Percentiles rank a stretch among this genome's conserved stretches.
These are phyloP conservation scores for Eucidaris tribuloides DNA, from an alignment of 35 echinoderm and acorn worm species.

Conservation along the genomic window DNA sequence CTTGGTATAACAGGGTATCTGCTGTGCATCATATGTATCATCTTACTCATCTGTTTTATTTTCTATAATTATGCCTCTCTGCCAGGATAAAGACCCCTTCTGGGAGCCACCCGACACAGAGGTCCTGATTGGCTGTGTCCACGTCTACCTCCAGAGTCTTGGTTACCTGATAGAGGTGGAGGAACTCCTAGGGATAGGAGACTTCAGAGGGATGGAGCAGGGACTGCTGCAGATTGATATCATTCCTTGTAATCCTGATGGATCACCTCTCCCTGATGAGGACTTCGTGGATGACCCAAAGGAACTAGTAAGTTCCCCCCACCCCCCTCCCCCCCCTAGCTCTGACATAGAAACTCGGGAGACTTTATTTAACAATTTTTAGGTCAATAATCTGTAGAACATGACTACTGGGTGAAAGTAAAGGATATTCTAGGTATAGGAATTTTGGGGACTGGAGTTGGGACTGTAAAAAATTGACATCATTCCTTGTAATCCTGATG, in stretches of 20 bases:
- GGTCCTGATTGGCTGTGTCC: conserved; percentile 78
- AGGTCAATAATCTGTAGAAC: too few species aligned
- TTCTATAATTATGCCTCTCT: too few species aligned
- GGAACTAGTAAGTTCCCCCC: conserved; percentile 93
- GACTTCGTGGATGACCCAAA: conserved; percentile 94
- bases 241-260: conserved; percentile 52
- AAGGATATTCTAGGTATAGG: too few species aligned
- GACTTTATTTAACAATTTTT: too few species aligned
- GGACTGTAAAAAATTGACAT: conserved; percentile 85
- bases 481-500: conserved; percentile 52
- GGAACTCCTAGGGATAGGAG: conserved; percentile 73
- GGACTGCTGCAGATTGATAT: conserved; percentile 87
- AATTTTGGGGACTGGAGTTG: conserved; percentile 72
- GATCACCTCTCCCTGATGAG: conserved; percentile 70
- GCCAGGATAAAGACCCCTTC: conserved; percentile 94
- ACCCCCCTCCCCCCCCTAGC: too few species aligned
- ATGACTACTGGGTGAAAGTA: too few species aligned
- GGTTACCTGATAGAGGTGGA: conserved; percentile 93
- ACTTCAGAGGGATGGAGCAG: conserved; percentile 76
- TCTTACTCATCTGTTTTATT: too few species aligned
- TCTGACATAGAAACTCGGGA: too few species aligned
- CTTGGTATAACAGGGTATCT: too few species aligned
- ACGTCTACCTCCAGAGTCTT: conserved; percentile 88
- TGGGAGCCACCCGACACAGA: conserved; percentile 97
- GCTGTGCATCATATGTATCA: too few species aligned